Conservation (phyloP, 2,113 vertebrate species). For the Myiozetetes cayanensis region DNA sequence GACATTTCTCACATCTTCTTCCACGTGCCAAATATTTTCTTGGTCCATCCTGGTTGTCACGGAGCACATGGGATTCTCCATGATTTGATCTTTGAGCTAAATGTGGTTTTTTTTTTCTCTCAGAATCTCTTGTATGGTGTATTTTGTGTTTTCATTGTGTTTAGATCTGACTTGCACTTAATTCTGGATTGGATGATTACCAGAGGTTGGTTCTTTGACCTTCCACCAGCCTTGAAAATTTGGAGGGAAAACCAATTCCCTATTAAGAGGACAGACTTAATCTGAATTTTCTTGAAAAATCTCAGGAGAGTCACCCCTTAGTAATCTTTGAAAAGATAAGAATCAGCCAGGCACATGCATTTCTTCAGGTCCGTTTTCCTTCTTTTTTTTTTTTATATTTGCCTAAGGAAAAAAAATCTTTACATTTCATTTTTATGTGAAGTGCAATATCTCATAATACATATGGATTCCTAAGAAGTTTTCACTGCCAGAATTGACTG, state of each 20-base stretch:
- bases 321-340: not conserved
- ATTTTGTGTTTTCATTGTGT: not conserved
- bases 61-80: not conserved
- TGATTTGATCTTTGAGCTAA: not conserved
- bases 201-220: not conserved
- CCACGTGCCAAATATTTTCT: not conserved
- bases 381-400: not conserved
- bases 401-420: not conserved
- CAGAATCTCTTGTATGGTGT: not conserved
- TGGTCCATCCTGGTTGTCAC: not conserved
- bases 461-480: not conserved
- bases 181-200: not conserved
- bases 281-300: not conserved
- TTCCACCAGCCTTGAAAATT: not conserved
- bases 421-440: not conserved
- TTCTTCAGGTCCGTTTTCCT: not conserved
- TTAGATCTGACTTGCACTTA: not conserved
- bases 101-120: not conserved
- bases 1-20: not conserved
- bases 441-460: not conserved
- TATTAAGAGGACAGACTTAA: not conserved
- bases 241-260: not conserved
- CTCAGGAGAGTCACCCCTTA: not conserved
- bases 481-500: not conserved
- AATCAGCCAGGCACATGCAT: not conserved